phyloP scores from a whole-genome alignment of 1,140 invertebrate genomes.

The Ephestia elutella region DNA sequence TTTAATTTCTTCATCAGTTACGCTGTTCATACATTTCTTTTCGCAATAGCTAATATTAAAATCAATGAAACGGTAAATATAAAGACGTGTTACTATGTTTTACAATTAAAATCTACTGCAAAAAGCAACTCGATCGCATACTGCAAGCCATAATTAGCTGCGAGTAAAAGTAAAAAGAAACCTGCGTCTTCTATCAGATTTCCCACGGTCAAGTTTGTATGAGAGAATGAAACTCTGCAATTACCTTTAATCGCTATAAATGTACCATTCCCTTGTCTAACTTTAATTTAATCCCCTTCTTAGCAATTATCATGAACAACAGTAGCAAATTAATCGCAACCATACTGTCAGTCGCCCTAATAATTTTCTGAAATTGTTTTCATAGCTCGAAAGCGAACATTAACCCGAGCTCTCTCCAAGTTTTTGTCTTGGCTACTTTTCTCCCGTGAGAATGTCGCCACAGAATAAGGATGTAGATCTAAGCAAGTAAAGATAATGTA shows the following conservation, averaged over 20 bases:
- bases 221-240: constrained; percentile 16
- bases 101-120: background rate
- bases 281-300: background rate
- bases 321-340: no score
- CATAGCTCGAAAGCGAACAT: no score
- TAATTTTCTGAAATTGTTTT: no score
- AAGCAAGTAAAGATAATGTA: no score
- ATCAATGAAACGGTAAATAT: background rate
- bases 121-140: background rate
- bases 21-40: background rate
- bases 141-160: constrained; percentile 5
- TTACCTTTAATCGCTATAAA: background rate
- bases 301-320: no score
- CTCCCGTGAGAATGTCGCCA: no score
- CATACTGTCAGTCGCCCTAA: no score
- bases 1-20: background rate
- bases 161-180: constrained; percentile 44
- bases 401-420: no score
- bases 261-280: background rate
- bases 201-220: constrained; percentile 48
- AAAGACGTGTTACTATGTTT: background rate
- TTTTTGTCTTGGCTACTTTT: no score
- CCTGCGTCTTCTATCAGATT: constrained; percentile 16
- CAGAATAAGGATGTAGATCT: no score
- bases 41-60: background rate